Evolutionary conservation across 2,113 vertebrate genomes (phyloP), one percentile per base, ranked within the genome.

Genomic region (Neomonachus schauinslandi): DNA sequence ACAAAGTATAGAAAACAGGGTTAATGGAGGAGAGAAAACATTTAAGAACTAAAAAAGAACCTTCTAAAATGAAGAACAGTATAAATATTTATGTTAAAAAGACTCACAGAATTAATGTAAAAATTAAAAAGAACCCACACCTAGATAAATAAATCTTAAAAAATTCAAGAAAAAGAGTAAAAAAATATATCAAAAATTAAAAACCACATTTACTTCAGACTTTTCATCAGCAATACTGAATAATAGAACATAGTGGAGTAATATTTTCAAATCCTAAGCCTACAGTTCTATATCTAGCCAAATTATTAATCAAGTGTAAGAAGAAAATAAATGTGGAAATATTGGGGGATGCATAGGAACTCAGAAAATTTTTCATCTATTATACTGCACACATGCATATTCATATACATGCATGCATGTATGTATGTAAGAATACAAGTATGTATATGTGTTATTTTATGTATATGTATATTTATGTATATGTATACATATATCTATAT

Each of bases 161-260:
- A 61, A 39, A 61, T 76, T 94, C n/a, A 55, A 91, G 16, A 39
- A 85, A 72, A n/a, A 84, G 16, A 74, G 19, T 63, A 86, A 85
- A 89, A 89, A 42, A 65, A 85, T 49, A 57, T 69, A 69, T 36
- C 51, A 74, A 65, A 91, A 94, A 55, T 79, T 74, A 39, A 89
- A 95, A 91, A n/a, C 36, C 19, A 81, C 21, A 86, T 91, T 94
- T 85, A 42, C 14, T 31, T 65, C 5, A 76, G 39, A 79, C 18
- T 92, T 96, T 96, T 74, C 19, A 59, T 72, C 61, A 92, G 65
- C 18, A 71, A 71, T 19, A 84, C 22, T 74, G 39, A 96, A 89
- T 65, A 85, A 72, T 21, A 87, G 8, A 92, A 87, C 65, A 53
- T 18, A 95, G 24, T 15, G 15, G 19, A 81, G 15, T 87, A 67